Evolutionary conservation across 2,797 vertebrate genomes (phyloP), one percentile per base, ranked within the genome.

Genomic region (Microtus californicus): DNA sequence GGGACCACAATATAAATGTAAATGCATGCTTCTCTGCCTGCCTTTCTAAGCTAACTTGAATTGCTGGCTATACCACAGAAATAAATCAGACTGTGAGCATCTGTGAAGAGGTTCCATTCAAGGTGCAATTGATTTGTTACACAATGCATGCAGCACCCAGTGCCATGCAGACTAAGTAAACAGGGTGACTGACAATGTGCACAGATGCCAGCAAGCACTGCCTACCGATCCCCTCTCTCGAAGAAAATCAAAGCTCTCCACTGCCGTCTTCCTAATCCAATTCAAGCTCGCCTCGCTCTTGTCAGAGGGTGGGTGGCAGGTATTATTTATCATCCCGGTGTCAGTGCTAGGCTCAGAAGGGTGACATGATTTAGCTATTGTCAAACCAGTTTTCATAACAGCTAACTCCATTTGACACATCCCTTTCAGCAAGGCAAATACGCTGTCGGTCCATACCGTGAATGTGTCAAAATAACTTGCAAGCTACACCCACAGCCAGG

Each of bases 391-490:
- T 96, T 96, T 97, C 93, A 27, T 89, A 96, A 95, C 94, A 96
- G 91, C 96, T 96, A 97, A 96, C 90, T 95, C 90, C 21, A 0
- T 93, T 95, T 97, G 97, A 97, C 97, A 97, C 96, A 67, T 95
- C 92, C 79, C 81, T 97, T 97, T 96, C 94, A 96, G 95, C 89
- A 94, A 97, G 59, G 43, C 87, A 96, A 93, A 96, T 76, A 90
- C 43, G 56, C 96, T 97, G 93, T 96, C 43, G 71, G 96, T 96
- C 96, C 96, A 91, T 93, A 97, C 94, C 91, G 91, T 96, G 54
- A 95, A 93, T 73, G 71, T 97, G 96, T 98, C 96, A 89, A 95
- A 97, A 97, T 96, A 96, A 97, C 97, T 96, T 95, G 92, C 93
- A 92, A 93, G 82, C 0, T 6, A 96, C 94, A 97, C 97, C 96